Base-by-base conservation (phyloP, 2,797 vertebrate genomes). In the Euthynnus affinis region DNA sequence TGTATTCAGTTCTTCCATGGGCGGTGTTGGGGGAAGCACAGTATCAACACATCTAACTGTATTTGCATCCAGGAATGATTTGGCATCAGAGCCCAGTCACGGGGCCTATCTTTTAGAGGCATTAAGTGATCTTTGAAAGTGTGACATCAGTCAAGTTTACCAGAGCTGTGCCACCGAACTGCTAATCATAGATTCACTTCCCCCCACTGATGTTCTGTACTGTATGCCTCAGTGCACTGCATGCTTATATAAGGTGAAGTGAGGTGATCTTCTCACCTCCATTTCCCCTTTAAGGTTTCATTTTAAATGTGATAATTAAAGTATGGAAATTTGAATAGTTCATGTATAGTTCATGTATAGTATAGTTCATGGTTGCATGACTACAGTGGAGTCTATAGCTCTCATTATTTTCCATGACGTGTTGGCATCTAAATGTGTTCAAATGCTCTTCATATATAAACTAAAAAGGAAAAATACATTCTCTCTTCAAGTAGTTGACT, bases 111-210 rank as follows among this genome's bases (percentile, higher is more conserved):
- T 61, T 17, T 18, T 5, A 10, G 17, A 40, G 34, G 53, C 25
- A 17, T 25, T 72, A 66, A 14, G 20, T 22, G 9, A 40, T 40
- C 42, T 69, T 74, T 55, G 37, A 56, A 34, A n/a, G n/a, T 57
- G 27, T 49, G 22, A 77, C 3, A n/a, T 74, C 53, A 62, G 49
- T 37, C 34, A 42, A 49, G 18, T 67, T 67, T 5, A 58, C 7
- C 22, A 57, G 48, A 46, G 17, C 4, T 48, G 51, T 1, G 3
- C 27, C 37, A 20, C 25, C 64, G 32, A 53, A 27, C 65, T 13
- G 17, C 78, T 65, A 42, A 68, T 72, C 48, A 55, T 25, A 70
- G 81, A 84, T 87, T 77, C 72, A 75, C 58, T 78, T 71, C 57
- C 72, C 23, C 37, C 13, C 1, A 8, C 37, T 17, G 42, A 68